Percentiles rank a stretch among this genome's conserved stretches.
Conservation (phyloP, 2,888 invertebrate genomes). For the Drosophila mettleri region DNA sequence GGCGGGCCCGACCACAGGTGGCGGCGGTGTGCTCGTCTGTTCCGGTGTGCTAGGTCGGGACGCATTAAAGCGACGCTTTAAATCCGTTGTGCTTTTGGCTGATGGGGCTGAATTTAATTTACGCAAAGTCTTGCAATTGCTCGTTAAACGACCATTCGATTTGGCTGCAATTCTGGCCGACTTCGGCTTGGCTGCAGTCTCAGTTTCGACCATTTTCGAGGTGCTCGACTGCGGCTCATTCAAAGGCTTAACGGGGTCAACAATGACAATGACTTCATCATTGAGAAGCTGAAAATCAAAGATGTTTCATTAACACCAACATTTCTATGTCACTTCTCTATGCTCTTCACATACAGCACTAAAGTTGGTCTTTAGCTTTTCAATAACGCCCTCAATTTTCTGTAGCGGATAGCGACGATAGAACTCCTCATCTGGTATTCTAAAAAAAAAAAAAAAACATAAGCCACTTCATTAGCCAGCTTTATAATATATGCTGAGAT, state of each 20-base stretch:
- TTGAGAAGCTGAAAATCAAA: constrained; percentile 22
- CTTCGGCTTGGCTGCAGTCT: background rate
- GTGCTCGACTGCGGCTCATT: background rate
- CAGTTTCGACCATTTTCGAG: background rate
- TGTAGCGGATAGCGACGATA: constrained; percentile 14
- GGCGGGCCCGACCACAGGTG: background rate
- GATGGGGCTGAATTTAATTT: background rate
- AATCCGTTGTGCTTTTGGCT: background rate
- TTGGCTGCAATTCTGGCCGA: background rate
- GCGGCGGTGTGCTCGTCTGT: background rate
- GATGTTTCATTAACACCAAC: background rate
- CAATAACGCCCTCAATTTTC: constrained; percentile 44
- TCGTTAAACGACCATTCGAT: background rate
- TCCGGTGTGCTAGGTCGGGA: background rate
- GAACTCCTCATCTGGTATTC: constrained; percentile 14
- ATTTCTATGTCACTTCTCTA: background rate
- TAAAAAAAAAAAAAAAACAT: background rate
- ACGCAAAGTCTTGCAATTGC: background rate
- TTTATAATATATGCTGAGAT: background rate
- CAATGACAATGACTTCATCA: constrained; percentile 20
- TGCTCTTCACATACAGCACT: constrained; percentile 25
- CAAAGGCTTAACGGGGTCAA: background rate
- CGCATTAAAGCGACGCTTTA: constrained; percentile 17
- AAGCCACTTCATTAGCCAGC: background rate
- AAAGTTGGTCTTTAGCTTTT: constrained; percentile 31